These are phyloP conservation scores for Aporophyla nigra DNA, from an alignment of 2,888 invertebrate species.

Conservation along the genomic window DNA sequence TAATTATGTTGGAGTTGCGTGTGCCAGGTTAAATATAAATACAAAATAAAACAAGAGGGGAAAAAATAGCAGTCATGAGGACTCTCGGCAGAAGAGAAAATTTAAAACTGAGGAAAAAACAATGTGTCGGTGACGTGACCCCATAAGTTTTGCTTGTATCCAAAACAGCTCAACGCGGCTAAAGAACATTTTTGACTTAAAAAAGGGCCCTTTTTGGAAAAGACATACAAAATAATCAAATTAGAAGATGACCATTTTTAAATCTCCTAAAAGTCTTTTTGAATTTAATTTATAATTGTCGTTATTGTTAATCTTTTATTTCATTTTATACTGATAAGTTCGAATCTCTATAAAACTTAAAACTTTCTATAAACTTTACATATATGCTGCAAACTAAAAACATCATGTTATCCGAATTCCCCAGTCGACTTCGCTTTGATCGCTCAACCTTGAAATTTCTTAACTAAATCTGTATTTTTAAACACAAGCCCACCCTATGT, in stretches of 20 bases:
- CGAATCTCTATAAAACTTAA: too few relatives aligned
- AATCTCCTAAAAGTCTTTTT: neutral
- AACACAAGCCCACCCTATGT: conserved; percentile 27
- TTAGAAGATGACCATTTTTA: neutral
- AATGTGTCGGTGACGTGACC: too few relatives aligned
- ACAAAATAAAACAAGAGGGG: neutral
- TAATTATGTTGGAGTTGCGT: conserved; percentile 34
- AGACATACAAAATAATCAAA: neutral
- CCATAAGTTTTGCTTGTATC: too few relatives aligned
- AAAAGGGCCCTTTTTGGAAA: neutral
- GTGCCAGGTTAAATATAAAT: conserved; percentile 18
- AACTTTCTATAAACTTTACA: neutral
- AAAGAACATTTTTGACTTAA: too few relatives aligned
- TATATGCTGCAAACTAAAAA: conserved; percentile 19
- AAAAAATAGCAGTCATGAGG: neutral
- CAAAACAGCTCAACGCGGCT: too few relatives aligned
- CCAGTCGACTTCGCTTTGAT: conserved; percentile 54
- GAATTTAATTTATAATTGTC: neutral
- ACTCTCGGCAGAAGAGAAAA: too few relatives aligned
- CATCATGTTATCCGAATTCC: conserved; percentile 17
- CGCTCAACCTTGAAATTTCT: conserved; percentile 52
- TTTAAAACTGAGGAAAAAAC: too few relatives aligned
- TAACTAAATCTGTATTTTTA: conserved; percentile 59
- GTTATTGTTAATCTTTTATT: neutral
- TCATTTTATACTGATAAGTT: neutral